Base-by-base conservation (phyloP, 2,888 invertebrate species). In the Gymnosoma rotundatum region DNA sequence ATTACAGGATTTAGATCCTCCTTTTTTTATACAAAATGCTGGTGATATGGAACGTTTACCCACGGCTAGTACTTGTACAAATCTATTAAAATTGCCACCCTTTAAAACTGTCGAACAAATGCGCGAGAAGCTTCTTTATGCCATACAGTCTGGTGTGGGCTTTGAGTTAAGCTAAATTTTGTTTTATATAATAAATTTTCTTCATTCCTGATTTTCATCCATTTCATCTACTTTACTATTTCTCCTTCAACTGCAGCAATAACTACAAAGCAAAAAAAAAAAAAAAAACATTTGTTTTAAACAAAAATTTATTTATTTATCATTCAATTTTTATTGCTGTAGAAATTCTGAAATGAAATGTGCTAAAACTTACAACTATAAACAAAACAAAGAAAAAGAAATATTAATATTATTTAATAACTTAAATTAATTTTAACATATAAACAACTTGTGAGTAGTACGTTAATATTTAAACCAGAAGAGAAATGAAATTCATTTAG, bases 11-110 rank as follows among this genome's bases (percentile, higher is more conserved):
- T 93, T 99, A 86, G 97, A 97, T 92, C 99, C 99, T 14, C 96
- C 98, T 2, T 98, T 99, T 93, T 98, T 98, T 90, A 98, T 99
- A 89, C 98, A 99, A 90, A 96, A 97, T 83, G 97, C 97, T 76
- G 98, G 98, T 14, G 95, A 95, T 64, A 95, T 97, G 87, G 97
- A 98, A 91, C 95, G 98, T 16, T 94, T 99, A 89, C 99, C 99
- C 0, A 98, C 99, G 14, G 97, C 99, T 10, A 98, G 98, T 92
- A 99, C 99, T 6, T 99, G 99, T 91, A 97, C 99, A 96, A 99
- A 99, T 94, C 94, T 99, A 85, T 93, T 99, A 83, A 99, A 99
- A 93, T 94, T 99, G 88, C 99, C 99, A 0, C 96, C 98, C 89
- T 98, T 98, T 91, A 94, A 94, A 85, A 95, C 96, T 66, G 95